phyloP scores from a whole-genome alignment of 1,140 invertebrate genomes.

The Scylla paramamosain region DNA sequence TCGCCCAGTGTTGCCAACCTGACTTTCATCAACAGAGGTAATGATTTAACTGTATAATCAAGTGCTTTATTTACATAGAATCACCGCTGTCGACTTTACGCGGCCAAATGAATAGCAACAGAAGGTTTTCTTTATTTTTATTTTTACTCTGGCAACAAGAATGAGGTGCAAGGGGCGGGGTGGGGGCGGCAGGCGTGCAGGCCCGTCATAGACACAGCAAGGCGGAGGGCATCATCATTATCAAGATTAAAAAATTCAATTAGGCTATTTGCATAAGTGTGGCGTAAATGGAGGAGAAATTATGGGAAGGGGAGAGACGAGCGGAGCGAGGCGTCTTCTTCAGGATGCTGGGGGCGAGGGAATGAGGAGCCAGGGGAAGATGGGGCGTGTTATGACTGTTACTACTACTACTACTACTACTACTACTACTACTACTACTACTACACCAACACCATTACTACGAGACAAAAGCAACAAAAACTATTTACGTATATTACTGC shows the following conservation, averaged over 20 bases:
- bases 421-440: too few species aligned
- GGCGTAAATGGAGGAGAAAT: constrained; percentile 45
- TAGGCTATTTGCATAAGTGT: constrained; percentile 62
- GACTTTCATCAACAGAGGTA: background rate
- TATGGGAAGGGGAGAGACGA: background rate
- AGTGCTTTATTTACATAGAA: background rate
- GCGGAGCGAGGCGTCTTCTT: background rate
- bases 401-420: too few species aligned
- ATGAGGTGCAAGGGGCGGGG: background rate
- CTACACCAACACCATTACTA: too few species aligned
- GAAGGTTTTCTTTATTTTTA: background rate
- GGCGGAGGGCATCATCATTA: constrained; percentile 39
- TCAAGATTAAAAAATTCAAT: constrained; percentile 59
- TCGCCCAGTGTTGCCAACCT: background rate
- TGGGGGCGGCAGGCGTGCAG: background rate
- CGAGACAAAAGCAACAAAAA: too few species aligned
- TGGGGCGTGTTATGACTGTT: background rate
- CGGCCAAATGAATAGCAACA: background rate
- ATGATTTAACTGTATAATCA: background rate
- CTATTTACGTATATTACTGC: too few species aligned
- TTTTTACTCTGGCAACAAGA: background rate
- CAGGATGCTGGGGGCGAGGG: background rate
- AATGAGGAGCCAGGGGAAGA: background rate
- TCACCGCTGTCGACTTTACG: background rate
- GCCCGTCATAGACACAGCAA: background rate